Evolutionary conservation across 2,888 invertebrate species (phyloP).

Genomic region (Vannuccia rotundouncinata): DNA sequence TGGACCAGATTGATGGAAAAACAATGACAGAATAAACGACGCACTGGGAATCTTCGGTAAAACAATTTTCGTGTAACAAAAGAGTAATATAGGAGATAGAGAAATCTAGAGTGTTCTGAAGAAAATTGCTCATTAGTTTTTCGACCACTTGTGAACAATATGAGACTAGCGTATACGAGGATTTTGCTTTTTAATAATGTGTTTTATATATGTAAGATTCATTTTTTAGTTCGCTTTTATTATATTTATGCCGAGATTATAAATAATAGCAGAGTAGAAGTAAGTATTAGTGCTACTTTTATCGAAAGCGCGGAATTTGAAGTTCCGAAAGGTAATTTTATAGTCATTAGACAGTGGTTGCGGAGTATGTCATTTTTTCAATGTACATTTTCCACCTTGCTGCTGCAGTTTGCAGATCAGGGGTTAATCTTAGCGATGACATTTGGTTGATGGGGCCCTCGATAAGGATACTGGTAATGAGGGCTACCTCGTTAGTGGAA

Average conservation of each 20-base stretch:
- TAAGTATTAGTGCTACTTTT: no score
- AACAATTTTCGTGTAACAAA: conserved; percentile 4
- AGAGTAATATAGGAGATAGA: neutral
- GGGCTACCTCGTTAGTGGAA: neutral
- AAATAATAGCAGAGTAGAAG: no score
- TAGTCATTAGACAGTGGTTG: no score
- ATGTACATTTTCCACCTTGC: neutral
- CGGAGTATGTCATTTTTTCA: neutral
- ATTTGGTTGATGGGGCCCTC: conserved; percentile 1
- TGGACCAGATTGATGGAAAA: neutral
- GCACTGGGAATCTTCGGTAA: neutral
- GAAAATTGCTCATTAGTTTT: conserved; percentile 8
- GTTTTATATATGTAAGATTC: no score
- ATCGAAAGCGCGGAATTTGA: no score
- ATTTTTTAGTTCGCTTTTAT: no score
- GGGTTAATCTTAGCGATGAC: neutral
- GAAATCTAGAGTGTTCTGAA: neutral
- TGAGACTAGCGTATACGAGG: no score
- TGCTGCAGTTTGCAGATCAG: neutral
- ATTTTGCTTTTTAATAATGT: no score
- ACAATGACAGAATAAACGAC: neutral
- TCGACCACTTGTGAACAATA: neutral
- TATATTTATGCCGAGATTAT: no score
- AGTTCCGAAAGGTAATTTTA: no score
- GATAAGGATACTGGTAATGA: conserved; percentile 16